Base-by-base conservation (phyloP, 1,140 invertebrate species). In the Drosophila sucinea region DNA sequence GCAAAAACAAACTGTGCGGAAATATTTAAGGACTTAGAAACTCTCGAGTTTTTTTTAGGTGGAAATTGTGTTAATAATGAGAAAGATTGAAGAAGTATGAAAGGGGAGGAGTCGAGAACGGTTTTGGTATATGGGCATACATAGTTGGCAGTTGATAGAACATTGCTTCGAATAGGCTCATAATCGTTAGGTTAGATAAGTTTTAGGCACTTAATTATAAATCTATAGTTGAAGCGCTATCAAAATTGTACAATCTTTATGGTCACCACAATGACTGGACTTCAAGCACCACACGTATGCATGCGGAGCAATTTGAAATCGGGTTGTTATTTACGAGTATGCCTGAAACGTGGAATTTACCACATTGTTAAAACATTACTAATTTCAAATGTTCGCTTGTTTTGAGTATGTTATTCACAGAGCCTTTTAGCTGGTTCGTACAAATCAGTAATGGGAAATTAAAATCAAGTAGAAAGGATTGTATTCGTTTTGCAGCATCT, bases 1-100 rank as follows among this genome's bases (percentile, higher is more conserved):
- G 79, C 83, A 86, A 77, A 87, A 82, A 69, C 44, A 77, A 86
- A 86, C 83, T 79, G 79, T 79, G 83, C 73, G 83, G 83, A 86
- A 86, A 86, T 85, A 87, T 87, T 86, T 80, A 82, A 86, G 83
- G 63, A 86, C 75, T 85, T 65, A 56, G 73, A 57, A 79, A 72
- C 77, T 76, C 70, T 76, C 65, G 65, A 17, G 56, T 5, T 62
- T 47, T 60, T 62, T 60, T 67, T 78, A 66, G 29, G 30, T 57
- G 17, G 1, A 57, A 33, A 33, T 23, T n/a, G 30, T n/a, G 30
- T 33, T 33, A 11, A 33, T n/a, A 23, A 10, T 33, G 55, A n/a
- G n/a, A 25, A 57, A 57, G 55, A 35, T 57, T 35, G n/a, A 4
- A 33, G 55, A 44, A 51, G 10, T 30, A 4, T 11, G 54, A 11